These are phyloP conservation scores for Macrosiphum euphorbiae DNA, from an alignment of 2,888 invertebrate genomes.

Conservation along the genomic window DNA sequence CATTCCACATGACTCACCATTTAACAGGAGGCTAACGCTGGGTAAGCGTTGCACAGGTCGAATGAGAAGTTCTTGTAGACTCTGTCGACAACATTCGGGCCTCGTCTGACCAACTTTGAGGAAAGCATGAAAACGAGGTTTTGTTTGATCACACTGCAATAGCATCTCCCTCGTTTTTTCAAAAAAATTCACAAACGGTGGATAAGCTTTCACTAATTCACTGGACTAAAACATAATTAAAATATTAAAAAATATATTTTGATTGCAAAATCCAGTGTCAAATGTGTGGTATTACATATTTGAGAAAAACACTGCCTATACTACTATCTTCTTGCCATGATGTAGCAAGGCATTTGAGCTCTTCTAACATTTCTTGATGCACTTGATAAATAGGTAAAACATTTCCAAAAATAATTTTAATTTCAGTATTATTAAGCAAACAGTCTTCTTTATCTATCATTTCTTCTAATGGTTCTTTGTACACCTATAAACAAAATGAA, in stretches of 20 bases:
- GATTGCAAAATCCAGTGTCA: neutral
- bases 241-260: constrained; percentile 35
- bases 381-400: constrained; percentile 94
- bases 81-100: constrained; percentile 96
- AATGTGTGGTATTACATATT: constrained; percentile 75
- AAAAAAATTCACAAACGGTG: constrained; percentile 98
- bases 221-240: constrained; percentile 74
- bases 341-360: constrained; percentile 75
- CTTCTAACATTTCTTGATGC: constrained; percentile 82
- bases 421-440: constrained; percentile 89
- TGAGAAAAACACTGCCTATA: constrained; percentile 89
- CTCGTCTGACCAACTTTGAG: constrained; percentile 94
- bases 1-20: constrained; percentile 76
- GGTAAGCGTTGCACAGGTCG: constrained; percentile 98
- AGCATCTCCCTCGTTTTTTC: constrained; percentile 97
- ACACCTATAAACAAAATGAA: constrained; percentile 77
- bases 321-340: constrained; percentile 91
- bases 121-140: constrained; percentile 97
- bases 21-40: constrained; percentile 93
- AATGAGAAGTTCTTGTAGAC: constrained; percentile 94
- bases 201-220: constrained; percentile 93
- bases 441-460: constrained; percentile 84
- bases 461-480: constrained; percentile 92
- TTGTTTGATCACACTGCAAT: constrained; percentile 88
- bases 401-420: constrained; percentile 95